phyloP scores from a whole-genome alignment of 2,113 vertebrate genomes.

The Ariopsis seemanni region DNA sequence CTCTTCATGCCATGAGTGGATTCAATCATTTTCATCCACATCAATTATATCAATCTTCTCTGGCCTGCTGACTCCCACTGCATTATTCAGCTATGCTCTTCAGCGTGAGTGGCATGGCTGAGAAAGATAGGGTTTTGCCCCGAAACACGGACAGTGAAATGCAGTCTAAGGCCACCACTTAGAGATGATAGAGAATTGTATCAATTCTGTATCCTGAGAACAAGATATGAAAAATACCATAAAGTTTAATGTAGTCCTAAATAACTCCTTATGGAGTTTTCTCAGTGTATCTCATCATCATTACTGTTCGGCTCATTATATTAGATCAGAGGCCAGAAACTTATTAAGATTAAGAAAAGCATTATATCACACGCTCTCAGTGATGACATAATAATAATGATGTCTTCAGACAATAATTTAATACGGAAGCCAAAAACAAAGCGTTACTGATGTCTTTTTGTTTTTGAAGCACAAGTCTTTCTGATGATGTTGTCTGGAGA shows the following conservation, averaged over 20 bases:
- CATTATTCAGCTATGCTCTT: slow-evolving; percentile 50
- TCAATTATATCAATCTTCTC: slow-evolving; percentile 52
- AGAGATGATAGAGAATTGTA: neutral
- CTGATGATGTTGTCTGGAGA: neutral
- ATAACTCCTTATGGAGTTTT: neutral
- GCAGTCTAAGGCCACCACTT: slow-evolving; percentile 5
- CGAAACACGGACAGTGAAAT: neutral
- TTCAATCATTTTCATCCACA: slow-evolving; percentile 59
- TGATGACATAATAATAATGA: neutral
- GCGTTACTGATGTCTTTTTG: neutral
- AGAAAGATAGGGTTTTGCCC: slow-evolving; percentile 3
- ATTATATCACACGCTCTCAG: neutral
- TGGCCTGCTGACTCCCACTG: slow-evolving; percentile 46
- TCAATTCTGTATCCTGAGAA: neutral
- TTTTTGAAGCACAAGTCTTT: neutral
- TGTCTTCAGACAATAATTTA: neutral
- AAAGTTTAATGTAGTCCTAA: neutral
- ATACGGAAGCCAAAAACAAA: neutral
- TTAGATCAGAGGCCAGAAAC: neutral
- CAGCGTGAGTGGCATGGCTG: slow-evolving; percentile 43
- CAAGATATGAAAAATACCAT: neutral
- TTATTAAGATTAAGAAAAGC: neutral
- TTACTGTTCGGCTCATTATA: neutral
- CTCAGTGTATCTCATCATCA: neutral
- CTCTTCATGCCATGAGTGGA: slow-evolving; percentile 50